Evolutionary conservation across 2,113 vertebrate species (phyloP).

Genomic region (Clarias batrachus): DNA sequence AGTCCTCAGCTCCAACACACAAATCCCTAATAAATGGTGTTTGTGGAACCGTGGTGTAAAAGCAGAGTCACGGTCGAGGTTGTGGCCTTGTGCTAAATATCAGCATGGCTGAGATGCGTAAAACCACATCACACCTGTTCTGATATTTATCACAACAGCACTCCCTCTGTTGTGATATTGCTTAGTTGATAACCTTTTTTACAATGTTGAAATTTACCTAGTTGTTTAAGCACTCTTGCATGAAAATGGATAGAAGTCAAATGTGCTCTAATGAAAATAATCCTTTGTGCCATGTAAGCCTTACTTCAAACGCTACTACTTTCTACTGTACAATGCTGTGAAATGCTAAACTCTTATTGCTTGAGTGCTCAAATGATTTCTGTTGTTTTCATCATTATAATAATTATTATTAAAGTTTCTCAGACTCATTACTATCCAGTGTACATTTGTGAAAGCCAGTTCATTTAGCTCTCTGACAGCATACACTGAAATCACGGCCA

Average conservation of each 20-base stretch:
- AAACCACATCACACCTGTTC: no score
- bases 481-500: background rate
- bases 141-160: no score
- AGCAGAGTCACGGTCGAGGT: no score
- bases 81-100: no score
- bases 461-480: slow-evolving; percentile 9
- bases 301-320: background rate
- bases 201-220: background rate
- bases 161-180: no score
- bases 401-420: background rate
- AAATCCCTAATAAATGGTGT: no score
- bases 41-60: no score
- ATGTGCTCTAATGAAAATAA: background rate
- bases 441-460: background rate
- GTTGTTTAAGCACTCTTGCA: background rate
- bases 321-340: background rate
- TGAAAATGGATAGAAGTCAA: no score
- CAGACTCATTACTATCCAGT: background rate
- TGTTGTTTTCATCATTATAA: background rate
- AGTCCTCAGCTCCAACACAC: no score
- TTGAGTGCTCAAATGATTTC: no score
- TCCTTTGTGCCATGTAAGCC: background rate
- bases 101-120: no score
- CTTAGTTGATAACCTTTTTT: background rate
- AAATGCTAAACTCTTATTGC: background rate